These are phyloP conservation scores for Drosophila carrolli DNA, from an alignment of 1,140 invertebrate species.

Conservation along the genomic window DNA sequence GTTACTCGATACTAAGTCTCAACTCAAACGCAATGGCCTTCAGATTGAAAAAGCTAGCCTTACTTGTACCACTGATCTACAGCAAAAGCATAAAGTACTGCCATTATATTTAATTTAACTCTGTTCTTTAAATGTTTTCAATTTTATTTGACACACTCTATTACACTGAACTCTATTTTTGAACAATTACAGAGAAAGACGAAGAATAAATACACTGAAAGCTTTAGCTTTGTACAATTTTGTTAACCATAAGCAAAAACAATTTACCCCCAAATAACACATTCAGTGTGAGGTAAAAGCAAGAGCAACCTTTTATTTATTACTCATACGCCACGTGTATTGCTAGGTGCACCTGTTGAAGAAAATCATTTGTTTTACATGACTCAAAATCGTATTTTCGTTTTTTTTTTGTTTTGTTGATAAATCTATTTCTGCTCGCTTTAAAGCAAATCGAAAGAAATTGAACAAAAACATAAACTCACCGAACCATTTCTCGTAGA, in stretches of 20 bases:
- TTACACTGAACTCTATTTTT: slow-evolving; percentile 59
- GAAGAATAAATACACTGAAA: slow-evolving; percentile 72
- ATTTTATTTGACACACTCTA: slow-evolving; percentile 15
- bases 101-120: slow-evolving; percentile 40
- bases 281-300: slow-evolving; percentile 66
- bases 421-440: slow-evolving; percentile 43
- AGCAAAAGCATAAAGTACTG: slow-evolving; percentile 79
- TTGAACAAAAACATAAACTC: slow-evolving; percentile 50
- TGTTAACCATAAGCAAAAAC: slow-evolving; percentile 47
- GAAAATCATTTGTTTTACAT: slow-evolving; percentile 31
- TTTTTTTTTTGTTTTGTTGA: slow-evolving; percentile 16
- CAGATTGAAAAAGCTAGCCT: slow-evolving; percentile 12
- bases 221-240: slow-evolving; percentile 52
- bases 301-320: slow-evolving; percentile 36
- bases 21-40: slow-evolving; percentile 34
- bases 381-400: slow-evolving; percentile 20
- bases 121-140: slow-evolving; percentile 25
- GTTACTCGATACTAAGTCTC: slow-evolving; percentile 23
- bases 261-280: slow-evolving; percentile 24
- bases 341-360: slow-evolving; percentile 69
- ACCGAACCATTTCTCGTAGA: slow-evolving; percentile 71
- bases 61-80: slow-evolving; percentile 24
- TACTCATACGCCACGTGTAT: slow-evolving; percentile 55
- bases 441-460: slow-evolving; percentile 17
- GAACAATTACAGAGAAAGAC: slow-evolving; percentile 78